A percentile compares a stretch with the other conserved stretches of the same genome.
These are phyloP conservation scores for Halictus quadricinctus DNA, from an alignment of 2,888 invertebrate genomes.

Conservation along the genomic window DNA sequence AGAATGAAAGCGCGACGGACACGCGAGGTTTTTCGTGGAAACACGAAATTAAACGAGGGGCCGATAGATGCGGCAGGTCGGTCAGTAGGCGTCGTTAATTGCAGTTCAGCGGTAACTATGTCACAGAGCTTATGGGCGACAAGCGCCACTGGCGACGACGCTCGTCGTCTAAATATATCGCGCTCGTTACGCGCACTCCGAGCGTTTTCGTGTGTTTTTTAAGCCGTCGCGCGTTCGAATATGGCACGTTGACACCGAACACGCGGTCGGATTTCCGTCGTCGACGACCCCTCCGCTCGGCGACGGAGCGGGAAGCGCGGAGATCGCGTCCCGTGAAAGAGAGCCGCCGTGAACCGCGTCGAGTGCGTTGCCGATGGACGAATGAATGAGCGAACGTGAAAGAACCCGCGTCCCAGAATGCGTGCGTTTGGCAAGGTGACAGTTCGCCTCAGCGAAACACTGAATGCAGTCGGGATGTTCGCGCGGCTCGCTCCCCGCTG, in stretches of 20 bases:
- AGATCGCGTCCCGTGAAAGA: not conserved
- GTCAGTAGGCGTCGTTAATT: constrained; percentile 26
- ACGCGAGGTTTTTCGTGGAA: constrained; percentile 5
- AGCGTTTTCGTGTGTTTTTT: constrained; percentile 67
- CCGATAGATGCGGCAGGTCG: not conserved
- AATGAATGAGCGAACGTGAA: constrained; percentile 51
- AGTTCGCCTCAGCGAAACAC: constrained; percentile 34
- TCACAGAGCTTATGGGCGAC: constrained; percentile 67
- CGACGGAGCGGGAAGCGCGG: not conserved
- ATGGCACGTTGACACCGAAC: constrained; percentile 32
- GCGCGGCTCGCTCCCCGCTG: not conserved
- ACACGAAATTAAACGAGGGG: not conserved
- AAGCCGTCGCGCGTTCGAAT: constrained; percentile 26
- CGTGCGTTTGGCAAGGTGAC: constrained; percentile 65
- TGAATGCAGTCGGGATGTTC: constrained; percentile 30
- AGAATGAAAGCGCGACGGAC: not conserved
- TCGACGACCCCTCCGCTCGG: not conserved
- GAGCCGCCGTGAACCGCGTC: not conserved
- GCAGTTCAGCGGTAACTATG: constrained; percentile 70
- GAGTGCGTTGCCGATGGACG: not conserved
- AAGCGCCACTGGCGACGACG: constrained; percentile 65
- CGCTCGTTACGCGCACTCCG: constrained; percentile 64
- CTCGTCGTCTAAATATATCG: constrained; percentile 75
- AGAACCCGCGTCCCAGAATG: constrained; percentile 42
- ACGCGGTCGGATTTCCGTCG: not conserved